Base-by-base conservation (phyloP, 2,888 invertebrate species). In the Hydrotaea cyrtoneurina region DNA sequence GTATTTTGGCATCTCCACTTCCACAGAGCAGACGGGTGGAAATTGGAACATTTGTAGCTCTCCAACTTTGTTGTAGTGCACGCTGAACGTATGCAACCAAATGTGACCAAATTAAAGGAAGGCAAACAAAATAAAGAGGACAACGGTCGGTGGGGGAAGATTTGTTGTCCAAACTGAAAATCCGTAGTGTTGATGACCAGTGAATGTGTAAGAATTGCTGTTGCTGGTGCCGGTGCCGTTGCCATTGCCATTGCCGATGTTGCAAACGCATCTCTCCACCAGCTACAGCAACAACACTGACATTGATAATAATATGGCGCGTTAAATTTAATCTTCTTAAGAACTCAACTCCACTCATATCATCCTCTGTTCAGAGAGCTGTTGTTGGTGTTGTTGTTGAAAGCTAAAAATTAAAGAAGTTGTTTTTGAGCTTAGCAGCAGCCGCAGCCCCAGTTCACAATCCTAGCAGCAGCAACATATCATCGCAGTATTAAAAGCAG, bases 311-410 rank as follows among this genome's bases (percentile, higher is more conserved):
- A 87, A 87, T 87, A 87, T 86, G 85, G 86, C 86, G 87, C 87
- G 88, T 86, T 87, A 86, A 86, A 87, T 81, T 87, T 88, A 87
- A 88, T 88, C 88, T 87, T 84, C 87, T 87, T 85, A 87, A 85
- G 86, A 85, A 85, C 85, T 85, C 82, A 82, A 82, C 77, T 85
- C 62, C 77, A 80, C 75, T 84, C 78, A 84, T 53, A 64, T 76
- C 43, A 46, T 21, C 13, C n/a, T 4, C 23, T n/a, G 11, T 31
- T 8, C 43, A 8, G 26, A 11, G 23, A 17, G 36, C 13, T 43
- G 66, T 23, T 69, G 43, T 26, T 0, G 17, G 66, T 21, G 73
- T 21, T 66, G 66, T 19, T 43, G 43, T 19, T 0, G 10, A 39
- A 39, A 78, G 21, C 13, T 62, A 75, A 53, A n/a, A 31, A 31